Percentiles rank a stretch among this genome's conserved stretches.
Evolutionary conservation across 2,113 vertebrate species (phyloP).

Genomic region (Burhinus bistriatus): DNA sequence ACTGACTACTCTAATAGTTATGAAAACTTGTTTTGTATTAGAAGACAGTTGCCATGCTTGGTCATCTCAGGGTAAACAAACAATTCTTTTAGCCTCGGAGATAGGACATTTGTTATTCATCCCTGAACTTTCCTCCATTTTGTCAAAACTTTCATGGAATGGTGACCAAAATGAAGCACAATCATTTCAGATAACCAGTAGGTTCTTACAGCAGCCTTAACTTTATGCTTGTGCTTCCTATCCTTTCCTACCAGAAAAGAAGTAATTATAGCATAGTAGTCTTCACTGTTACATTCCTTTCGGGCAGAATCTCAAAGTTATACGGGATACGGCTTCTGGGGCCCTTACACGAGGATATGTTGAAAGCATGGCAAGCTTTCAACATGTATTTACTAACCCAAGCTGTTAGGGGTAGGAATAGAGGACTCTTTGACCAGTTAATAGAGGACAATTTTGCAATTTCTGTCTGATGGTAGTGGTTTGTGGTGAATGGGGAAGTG

Average conservation of each 20-base stretch:
- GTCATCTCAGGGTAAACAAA: background rate
- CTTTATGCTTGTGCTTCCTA: background rate
- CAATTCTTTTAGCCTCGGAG: background rate
- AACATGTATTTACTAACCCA: background rate
- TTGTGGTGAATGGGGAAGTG: background rate
- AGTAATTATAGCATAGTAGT: rapidly evolving
- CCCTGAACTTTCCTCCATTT: background rate
- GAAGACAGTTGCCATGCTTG: background rate
- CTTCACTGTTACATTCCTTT: background rate
- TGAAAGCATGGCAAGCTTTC: background rate
- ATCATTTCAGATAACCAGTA: background rate
- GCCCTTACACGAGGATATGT: rapidly evolving
- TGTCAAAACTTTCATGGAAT: background rate
- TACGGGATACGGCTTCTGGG: background rate
- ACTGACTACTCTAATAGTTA: background rate
- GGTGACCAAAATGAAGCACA: background rate
- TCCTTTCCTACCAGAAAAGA: background rate
- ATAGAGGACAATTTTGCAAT: background rate
- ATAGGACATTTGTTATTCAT: background rate
- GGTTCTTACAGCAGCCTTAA: background rate
- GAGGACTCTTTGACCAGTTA: background rate
- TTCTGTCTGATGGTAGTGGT: background rate
- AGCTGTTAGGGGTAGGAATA: background rate
- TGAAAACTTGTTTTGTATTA: background rate
- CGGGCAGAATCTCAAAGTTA: background rate